Evolutionary conservation across 1,140 invertebrate species (phyloP).

Genomic region (Apolygus lucorum): DNA sequence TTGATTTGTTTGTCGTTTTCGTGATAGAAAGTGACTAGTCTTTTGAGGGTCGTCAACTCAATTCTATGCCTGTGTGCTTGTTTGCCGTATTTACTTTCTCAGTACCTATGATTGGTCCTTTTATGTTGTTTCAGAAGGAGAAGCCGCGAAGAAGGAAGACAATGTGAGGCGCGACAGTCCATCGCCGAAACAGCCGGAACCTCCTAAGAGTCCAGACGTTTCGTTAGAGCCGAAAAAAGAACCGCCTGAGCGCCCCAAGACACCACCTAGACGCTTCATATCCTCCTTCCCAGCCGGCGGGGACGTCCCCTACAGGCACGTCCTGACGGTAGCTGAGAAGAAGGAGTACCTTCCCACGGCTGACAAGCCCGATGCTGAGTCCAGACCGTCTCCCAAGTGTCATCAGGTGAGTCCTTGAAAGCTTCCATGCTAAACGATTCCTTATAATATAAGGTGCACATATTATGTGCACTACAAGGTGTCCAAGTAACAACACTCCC

Average conservation of each 20-base stretch:
- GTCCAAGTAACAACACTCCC: no score
- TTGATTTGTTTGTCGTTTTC: no score
- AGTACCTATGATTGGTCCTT: no score
- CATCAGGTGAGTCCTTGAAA: slow-evolving; percentile 5
- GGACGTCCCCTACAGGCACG: slow-evolving; percentile 63
- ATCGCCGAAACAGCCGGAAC: not conserved
- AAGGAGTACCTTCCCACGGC: slow-evolving; percentile 63
- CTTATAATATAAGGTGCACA: no score
- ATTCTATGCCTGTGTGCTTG: no score
- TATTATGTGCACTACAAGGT: no score
- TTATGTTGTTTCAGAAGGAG: no score
- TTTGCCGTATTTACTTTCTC: no score
- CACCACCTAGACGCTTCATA: slow-evolving; percentile 55
- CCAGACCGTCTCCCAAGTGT: slow-evolving; percentile 24
- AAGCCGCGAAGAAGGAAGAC: not conserved
- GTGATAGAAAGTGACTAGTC: no score
- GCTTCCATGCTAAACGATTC: no score
- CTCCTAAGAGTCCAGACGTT: not conserved
- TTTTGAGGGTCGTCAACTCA: no score
- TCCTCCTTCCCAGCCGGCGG: slow-evolving; percentile 62
- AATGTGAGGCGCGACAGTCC: not conserved
- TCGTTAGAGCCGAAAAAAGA: slow-evolving; percentile 18
- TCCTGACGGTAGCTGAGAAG: slow-evolving; percentile 64
- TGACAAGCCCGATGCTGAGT: slow-evolving; percentile 44
- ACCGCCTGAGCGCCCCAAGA: slow-evolving; percentile 25